phyloP scores from a whole-genome alignment of 2,797 vertebrate genomes.

The Oryzias dopingdopingensis region DNA sequence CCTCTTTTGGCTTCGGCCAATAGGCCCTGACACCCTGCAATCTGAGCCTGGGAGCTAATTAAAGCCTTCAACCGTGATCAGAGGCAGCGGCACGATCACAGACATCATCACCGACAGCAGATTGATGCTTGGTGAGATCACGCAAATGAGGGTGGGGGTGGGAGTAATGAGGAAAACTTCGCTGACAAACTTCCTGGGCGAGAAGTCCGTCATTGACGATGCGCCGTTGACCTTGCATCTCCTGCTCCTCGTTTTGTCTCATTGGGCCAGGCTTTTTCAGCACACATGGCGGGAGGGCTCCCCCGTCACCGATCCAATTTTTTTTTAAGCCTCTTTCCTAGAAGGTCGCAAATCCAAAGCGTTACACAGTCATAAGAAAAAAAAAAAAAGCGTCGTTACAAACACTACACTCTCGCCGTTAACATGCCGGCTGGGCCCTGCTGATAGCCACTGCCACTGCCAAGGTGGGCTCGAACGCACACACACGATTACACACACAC shows the following conservation, averaged over 20 bases:
- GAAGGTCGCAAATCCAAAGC: slow-evolving; percentile 61
- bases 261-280: slow-evolving; percentile 35
- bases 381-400: slow-evolving; percentile 51
- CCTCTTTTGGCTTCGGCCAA: slow-evolving; percentile 29
- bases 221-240: background rate
- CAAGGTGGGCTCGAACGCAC: slow-evolving; percentile 56
- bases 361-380: slow-evolving; percentile 52
- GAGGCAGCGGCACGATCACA: slow-evolving; percentile 32
- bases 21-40: slow-evolving; percentile 59
- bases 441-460: slow-evolving; percentile 61
- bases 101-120: slow-evolving; percentile 64
- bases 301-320: slow-evolving; percentile 11
- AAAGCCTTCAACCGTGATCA: slow-evolving; percentile 59
- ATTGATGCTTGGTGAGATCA: slow-evolving; percentile 71
- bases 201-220: background rate
- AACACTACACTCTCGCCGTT: slow-evolving; percentile 60
- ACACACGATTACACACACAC: slow-evolving; percentile 34
- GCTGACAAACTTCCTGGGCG: slow-evolving; percentile 36
- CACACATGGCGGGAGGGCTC: slow-evolving; percentile 46
- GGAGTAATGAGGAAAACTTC: slow-evolving; percentile 45
- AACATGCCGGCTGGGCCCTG: slow-evolving; percentile 65
- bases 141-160: slow-evolving; percentile 62
- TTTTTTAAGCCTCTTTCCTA: slow-evolving; percentile 46
- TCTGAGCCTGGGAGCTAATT: slow-evolving; percentile 61
- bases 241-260: slow-evolving; percentile 22